Evolutionary conservation across 2,888 invertebrate species (phyloP).

Genomic region (Keiferia lycopersicella): DNA sequence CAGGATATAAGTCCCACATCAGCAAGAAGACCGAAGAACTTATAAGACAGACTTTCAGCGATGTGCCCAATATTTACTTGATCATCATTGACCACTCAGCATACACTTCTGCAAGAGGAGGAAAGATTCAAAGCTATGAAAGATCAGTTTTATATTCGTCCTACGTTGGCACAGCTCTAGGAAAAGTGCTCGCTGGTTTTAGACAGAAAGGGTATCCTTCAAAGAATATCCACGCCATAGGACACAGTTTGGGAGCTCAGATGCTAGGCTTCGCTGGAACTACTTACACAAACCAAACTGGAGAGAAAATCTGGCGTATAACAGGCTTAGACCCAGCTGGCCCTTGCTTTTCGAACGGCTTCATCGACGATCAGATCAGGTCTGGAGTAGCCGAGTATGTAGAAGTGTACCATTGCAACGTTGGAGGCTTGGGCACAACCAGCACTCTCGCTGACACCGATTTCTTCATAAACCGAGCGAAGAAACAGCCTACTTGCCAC

Average conservation of each 20-base stretch:
- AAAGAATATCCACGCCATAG: slow-evolving; percentile 43
- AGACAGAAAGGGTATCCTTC: slow-evolving; percentile 57
- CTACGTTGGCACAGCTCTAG: slow-evolving; percentile 62
- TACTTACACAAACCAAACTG: slow-evolving; percentile 36
- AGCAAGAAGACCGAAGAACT: slow-evolving; percentile 61
- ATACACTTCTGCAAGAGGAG: slow-evolving; percentile 62
- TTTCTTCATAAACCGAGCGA: slow-evolving; percentile 82
- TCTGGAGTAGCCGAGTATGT: slow-evolving; percentile 81
- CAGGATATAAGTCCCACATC: slow-evolving; percentile 72
- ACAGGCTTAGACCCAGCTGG: slow-evolving; percentile 74
- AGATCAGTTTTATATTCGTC: slow-evolving; percentile 60
- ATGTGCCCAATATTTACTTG: slow-evolving; percentile 60
- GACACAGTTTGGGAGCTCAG: slow-evolving; percentile 41
- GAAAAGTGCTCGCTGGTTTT: slow-evolving; percentile 57
- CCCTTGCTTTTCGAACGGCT: slow-evolving; percentile 69
- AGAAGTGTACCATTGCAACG: slow-evolving; percentile 83
- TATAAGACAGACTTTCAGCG: slow-evolving; percentile 62
- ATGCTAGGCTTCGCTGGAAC: slow-evolving; percentile 42
- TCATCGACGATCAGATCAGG: slow-evolving; percentile 70
- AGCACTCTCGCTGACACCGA: slow-evolving; percentile 79
- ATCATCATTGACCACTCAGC: slow-evolving; percentile 69
- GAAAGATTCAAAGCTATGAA: slow-evolving; percentile 65
- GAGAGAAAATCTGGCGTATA: slow-evolving; percentile 61
- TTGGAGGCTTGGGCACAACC: slow-evolving; percentile 76
- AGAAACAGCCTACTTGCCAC: slow-evolving; percentile 77